Base-by-base conservation (phyloP, 2,888 invertebrate genomes). In the Apodemia hepburni region DNA sequence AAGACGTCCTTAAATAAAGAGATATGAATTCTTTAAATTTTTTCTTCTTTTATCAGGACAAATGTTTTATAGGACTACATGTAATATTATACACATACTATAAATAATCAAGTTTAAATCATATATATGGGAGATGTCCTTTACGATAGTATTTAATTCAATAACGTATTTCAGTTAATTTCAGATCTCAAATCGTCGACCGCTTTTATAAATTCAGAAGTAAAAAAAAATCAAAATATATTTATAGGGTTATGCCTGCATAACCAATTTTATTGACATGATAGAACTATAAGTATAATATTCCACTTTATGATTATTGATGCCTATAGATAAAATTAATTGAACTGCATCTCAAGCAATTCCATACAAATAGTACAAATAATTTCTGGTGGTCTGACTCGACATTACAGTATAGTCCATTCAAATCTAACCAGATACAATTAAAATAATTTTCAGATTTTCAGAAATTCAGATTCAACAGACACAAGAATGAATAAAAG, bases 1-100 rank as follows among this genome's bases (percentile, higher is more conserved):
- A 38, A 58, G 64, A 61, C 64, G 47, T 63, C 62, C 51, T 51
- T 51, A 18, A 51, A 22, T 18, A 54, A 54, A 54, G 6, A 54
- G 54, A 54, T 54, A 54, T 54, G 54, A 27, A 15, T 27, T 27
- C 9, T 54, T 51, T 51, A 15, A 33, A 49, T 27, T 27, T 5
- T 54, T 51, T 49, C 15, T 22, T 12, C 54, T 27, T 54, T 54
- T 3, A 18, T 54, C 9, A 54, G 54, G 54, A 54, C 27, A 54
- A 27, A 54, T 18, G 15, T 51, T 51, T 51, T 54, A 54, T 22
- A 54, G 0, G 54, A 27, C 54, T 54, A 54, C 54, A 54, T 12
- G 27, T 54, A 54, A 18, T 27, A 27, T 54, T 54, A 54, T 18
- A 49, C 2, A 18, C 49, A 49, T 18, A 9, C 49, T 60, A 66